These are phyloP conservation scores for Limnephilus auricula DNA, from an alignment of 2,888 invertebrate genomes.

Conservation along the genomic window DNA sequence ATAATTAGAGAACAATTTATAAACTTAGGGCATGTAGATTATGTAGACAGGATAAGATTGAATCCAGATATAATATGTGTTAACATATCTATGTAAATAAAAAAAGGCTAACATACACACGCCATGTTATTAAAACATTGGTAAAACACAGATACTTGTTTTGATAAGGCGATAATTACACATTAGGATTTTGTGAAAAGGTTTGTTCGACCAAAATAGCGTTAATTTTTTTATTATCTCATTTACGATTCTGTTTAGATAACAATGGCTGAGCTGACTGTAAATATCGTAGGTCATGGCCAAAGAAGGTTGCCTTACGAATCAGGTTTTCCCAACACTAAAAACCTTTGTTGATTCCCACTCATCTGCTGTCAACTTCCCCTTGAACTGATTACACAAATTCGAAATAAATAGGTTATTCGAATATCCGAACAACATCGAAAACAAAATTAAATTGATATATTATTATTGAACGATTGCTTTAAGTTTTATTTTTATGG, in stretches of 20 bases:
- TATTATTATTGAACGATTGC: not conserved
- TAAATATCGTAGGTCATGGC: constrained; percentile 23
- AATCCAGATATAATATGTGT: not conserved
- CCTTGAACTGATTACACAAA: not conserved
- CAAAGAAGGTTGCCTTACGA: constrained; percentile 7
- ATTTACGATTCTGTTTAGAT: not conserved
- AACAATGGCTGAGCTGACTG: not conserved
- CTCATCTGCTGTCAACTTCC: not conserved
- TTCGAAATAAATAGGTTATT: not conserved
- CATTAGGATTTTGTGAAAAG: not conserved
- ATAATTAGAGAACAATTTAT: not conserved
- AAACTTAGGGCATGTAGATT: not conserved
- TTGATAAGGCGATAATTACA: not conserved
- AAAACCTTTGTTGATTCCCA: not conserved
- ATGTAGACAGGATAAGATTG: not conserved
- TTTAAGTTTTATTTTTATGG: not conserved
- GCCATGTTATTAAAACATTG: not conserved
- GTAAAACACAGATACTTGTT: not conserved
- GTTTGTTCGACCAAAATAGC: not conserved
- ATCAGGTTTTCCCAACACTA: not conserved
- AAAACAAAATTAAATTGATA: not conserved
- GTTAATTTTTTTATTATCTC: not conserved
- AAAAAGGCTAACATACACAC: not conserved
- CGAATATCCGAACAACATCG: not conserved
- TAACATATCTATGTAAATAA: not conserved